Conservation (phyloP, 2,888 invertebrate species). For the Aproaerema taeniolella region DNA sequence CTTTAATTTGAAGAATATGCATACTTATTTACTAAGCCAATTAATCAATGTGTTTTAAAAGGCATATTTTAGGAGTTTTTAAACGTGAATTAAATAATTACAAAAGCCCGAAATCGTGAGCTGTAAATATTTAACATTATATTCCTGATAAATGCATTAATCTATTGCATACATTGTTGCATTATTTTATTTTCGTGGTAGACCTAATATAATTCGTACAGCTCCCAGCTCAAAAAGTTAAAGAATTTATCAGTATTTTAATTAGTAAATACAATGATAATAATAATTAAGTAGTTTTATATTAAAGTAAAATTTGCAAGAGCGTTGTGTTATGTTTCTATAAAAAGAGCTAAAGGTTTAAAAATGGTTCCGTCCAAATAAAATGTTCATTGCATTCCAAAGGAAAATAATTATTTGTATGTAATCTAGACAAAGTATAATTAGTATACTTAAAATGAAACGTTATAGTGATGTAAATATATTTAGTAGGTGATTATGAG, state of each 20-base stretch:
- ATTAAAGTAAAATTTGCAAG: too few relatives aligned
- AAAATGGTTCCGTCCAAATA: constrained; percentile 53
- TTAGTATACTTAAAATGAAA: neutral
- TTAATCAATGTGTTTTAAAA: too few relatives aligned
- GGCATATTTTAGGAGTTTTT: too few relatives aligned
- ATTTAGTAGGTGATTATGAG: neutral
- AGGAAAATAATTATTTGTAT: constrained; percentile 47
- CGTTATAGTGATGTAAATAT: neutral
- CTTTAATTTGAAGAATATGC: too few relatives aligned
- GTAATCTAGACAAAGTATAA: too few relatives aligned
- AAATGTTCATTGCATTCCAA: constrained; percentile 61
- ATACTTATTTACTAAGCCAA: too few relatives aligned
- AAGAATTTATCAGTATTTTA: constrained; percentile 32
- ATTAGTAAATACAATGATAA: constrained; percentile 8
- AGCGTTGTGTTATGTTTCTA: too few relatives aligned
- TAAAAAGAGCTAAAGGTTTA: too few relatives aligned
- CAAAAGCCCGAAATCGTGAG: constrained; percentile 2
- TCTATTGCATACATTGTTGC: constrained; percentile 1
- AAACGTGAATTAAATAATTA: too few relatives aligned
- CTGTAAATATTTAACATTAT: neutral
- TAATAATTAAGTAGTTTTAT: constrained; percentile 1
- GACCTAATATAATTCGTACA: constrained; percentile 1
- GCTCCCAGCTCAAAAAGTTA: constrained; percentile 21
- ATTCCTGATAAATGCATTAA: constrained; percentile 9
- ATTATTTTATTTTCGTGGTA: constrained; percentile 1